Conservation (phyloP, 64 coral and sea anemone genomes). For the Porites australiensis region DNA sequence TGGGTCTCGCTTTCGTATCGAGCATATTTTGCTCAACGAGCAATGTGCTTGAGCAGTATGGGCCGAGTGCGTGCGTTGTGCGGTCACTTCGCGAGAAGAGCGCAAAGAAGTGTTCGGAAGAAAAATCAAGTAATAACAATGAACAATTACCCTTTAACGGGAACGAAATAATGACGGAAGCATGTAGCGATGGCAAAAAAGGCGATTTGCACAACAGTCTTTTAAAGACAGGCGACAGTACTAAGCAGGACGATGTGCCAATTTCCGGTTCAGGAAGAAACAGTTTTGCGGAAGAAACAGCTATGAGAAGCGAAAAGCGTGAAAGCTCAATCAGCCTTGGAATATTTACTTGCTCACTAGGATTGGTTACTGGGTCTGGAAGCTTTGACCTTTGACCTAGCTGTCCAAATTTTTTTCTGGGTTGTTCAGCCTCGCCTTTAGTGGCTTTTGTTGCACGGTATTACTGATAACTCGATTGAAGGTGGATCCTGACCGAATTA, state of each 20-base stretch:
- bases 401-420: too few relatives aligned
- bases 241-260: not conserved
- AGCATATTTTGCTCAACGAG: conserved; percentile 88
- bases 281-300: not conserved
- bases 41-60: conserved; percentile 72
- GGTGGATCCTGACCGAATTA: too few relatives aligned
- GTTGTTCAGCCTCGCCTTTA: too few relatives aligned
- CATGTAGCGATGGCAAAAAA: not conserved
- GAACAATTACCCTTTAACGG: not conserved
- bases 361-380: too few relatives aligned
- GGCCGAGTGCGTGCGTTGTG: conserved; percentile 9
- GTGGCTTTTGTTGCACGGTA: too few relatives aligned
- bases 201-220: not conserved
- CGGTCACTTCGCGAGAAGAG: conserved; percentile 12
- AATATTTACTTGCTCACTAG: conserved; percentile 22
- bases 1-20: conserved; percentile 78
- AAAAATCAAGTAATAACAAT: not conserved
- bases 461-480: too few relatives aligned
- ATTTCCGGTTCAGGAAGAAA: not conserved
- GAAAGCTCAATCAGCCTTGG: conserved; percentile 9
- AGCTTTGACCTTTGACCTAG: too few relatives aligned
- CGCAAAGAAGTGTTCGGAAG: not conserved
- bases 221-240: not conserved
- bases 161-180: not conserved
- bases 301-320: not conserved